Base-by-base conservation (phyloP, 2,797 vertebrate genomes). In the Rhinichthys osculus region DNA sequence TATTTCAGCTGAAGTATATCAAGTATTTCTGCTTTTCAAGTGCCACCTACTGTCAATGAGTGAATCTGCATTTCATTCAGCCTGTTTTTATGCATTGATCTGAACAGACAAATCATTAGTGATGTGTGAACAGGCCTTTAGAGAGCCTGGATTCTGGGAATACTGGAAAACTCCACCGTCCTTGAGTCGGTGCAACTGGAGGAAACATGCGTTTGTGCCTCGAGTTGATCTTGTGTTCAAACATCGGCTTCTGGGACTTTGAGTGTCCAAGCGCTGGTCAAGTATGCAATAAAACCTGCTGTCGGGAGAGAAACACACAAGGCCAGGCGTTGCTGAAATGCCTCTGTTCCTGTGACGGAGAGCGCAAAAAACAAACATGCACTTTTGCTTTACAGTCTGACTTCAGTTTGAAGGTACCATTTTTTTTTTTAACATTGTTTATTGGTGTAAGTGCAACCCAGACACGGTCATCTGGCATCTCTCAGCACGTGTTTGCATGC, bases 211-310 rank as follows among this genome's bases (percentile, higher is more conserved):
- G 23, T 72, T 74, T 54, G 19, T 76, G 30, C 73, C 73, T 8
- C 11, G 73, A 52, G 33, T 35, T 5, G 10, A 77, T 10, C 64
- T 47, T 77, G 70, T 78, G 70, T 78, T 42, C 30, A 87, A 87
- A 92, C 93, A 93, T 93, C 91, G 90, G 90, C 91, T 94, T 82
- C 85, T 91, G 91, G 89, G 83, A 76, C 86, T 85, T 21, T 87
- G 80, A 86, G 87, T 70, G 66, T 62, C n/a, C 59, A 16, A 64
- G 7, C 62, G 62, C 62, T 64, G 62, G 62, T 90, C 81, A 90
- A 86, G 90, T 92, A 91, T 92, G 93, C 94, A 94, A 94, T 93
- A 92, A 87, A 87, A 90, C 88, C 78, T 86, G 66, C 71, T 47
- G 72, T 83, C 69, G 42, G 85, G 74, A 82, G 78, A 62, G 23